A percentile compares a stretch with the other conserved stretches of the same genome.
These are phyloP conservation scores for Trichonephila clavata DNA, from an alignment of 1,140 invertebrate genomes.

Conservation along the genomic window DNA sequence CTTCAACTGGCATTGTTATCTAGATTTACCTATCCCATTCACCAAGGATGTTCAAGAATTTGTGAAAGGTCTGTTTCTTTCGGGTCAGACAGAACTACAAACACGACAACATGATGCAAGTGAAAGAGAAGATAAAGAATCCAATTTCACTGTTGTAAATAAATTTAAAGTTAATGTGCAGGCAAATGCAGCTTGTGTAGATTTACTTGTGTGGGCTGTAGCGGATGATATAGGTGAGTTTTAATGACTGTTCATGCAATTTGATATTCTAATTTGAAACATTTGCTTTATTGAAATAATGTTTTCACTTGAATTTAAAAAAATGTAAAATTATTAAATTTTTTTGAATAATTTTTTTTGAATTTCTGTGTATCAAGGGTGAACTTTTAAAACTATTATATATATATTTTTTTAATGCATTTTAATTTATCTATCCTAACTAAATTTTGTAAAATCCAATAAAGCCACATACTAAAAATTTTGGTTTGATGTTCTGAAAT, in stretches of 20 bases:
- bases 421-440: no score
- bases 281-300: no score
- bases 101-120: slow-evolving; percentile 90
- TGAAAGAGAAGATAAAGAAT: slow-evolving; percentile 84
- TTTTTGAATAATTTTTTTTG: background rate
- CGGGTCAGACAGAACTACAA: slow-evolving; percentile 93
- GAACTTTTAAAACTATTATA: no score
- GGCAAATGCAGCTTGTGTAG: slow-evolving; percentile 98
- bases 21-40: slow-evolving; percentile 92
- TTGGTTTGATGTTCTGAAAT: no score
- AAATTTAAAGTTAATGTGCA: slow-evolving; percentile 97
- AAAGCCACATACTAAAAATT: no score
- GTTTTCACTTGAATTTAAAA: no score
- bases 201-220: slow-evolving; percentile 98
- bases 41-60: slow-evolving; percentile 97
- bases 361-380: no score
- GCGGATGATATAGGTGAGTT: slow-evolving; percentile 95
- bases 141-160: slow-evolving; percentile 87
- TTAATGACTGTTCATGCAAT: background rate
- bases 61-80: slow-evolving; percentile 92
- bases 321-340: background rate
- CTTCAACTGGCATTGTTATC: slow-evolving; percentile 59
- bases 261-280: background rate
- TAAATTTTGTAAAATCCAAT: no score
- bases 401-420: no score